Evolutionary conservation across 2,888 invertebrate species (phyloP).

Genomic region (Brachynemurus nebulosus): DNA sequence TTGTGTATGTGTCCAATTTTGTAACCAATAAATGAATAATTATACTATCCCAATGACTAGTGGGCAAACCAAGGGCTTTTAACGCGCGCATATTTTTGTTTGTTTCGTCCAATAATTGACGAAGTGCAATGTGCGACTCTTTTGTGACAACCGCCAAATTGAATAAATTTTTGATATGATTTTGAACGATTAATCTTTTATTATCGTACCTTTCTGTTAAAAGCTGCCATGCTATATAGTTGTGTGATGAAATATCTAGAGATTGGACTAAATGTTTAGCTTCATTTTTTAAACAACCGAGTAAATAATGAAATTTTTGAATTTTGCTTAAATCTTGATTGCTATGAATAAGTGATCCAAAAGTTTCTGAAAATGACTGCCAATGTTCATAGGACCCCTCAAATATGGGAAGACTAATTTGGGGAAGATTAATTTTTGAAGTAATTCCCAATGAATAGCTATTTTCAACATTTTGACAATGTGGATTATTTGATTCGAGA

Average conservation of each 20-base stretch:
- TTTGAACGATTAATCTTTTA: constrained; percentile 4
- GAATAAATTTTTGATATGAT: constrained; percentile 2
- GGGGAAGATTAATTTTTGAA: too few species aligned
- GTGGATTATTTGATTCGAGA: too few species aligned
- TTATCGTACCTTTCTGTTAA: background rate
- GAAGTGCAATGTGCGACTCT: too few species aligned
- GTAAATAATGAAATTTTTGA: constrained; percentile 12
- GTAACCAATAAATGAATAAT: background rate
- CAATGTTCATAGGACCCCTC: constrained; percentile 11
- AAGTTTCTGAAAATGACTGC: constrained; percentile 9
- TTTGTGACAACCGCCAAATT: background rate
- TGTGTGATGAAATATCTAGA: constrained; percentile 3
- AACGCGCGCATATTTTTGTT: background rate
- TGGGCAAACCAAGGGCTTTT: background rate
- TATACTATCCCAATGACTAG: background rate
- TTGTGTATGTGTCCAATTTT: constrained; percentile 2
- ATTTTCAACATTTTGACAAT: too few species aligned
- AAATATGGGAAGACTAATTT: constrained; percentile 10
- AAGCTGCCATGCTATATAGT: constrained; percentile 8
- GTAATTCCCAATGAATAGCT: too few species aligned
- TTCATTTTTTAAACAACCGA: constrained; percentile 5
- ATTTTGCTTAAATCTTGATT: constrained; percentile 7
- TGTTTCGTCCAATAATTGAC: too few species aligned
- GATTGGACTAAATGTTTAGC: constrained; percentile 3
- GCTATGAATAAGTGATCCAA: constrained; percentile 7